A percentile compares a stretch with the other conserved stretches of the same genome.
These are phyloP conservation scores for Egretta garzetta DNA, from an alignment of 2,113 vertebrate species.

Conservation along the genomic window DNA sequence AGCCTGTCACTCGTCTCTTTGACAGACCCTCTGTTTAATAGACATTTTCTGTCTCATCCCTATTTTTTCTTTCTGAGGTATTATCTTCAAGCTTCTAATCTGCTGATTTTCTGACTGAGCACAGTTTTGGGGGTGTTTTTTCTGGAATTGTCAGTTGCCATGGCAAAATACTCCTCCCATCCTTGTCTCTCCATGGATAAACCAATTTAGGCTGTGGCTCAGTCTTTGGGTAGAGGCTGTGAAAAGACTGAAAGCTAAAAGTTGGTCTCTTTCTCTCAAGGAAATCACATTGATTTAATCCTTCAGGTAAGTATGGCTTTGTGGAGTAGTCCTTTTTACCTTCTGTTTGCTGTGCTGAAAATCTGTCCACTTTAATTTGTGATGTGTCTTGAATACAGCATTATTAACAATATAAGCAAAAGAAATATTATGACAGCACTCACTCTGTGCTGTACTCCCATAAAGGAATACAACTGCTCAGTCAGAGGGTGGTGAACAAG, in stretches of 20 bases:
- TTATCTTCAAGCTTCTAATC: conserved; percentile 13
- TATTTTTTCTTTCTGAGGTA: not conserved
- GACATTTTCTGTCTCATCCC: not conserved
- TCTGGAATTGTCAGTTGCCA: conserved; percentile 33
- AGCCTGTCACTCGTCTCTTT: not conserved
- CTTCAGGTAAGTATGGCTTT: not conserved
- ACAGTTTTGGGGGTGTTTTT: conserved; percentile 15
- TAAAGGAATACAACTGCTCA: not conserved
- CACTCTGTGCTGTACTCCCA: not conserved
- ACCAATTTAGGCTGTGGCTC: not conserved
- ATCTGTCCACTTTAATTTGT: not conserved
- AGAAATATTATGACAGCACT: not conserved
- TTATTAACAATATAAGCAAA: not conserved
- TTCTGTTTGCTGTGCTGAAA: not conserved
- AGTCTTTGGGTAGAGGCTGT: not conserved
- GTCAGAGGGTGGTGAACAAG: not conserved
- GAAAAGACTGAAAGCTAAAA: not conserved
- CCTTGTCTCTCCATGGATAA: not conserved
- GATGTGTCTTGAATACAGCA: not conserved
- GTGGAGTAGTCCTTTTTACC: not conserved
- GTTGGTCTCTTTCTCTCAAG: not conserved
- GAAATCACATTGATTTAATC: not conserved
- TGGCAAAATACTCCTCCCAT: conserved; percentile 23
- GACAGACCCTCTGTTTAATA: not conserved
- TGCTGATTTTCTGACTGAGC: not conserved